Evolutionary conservation across 2,888 invertebrate species (phyloP).

Genomic region (Netelia inedita): DNA sequence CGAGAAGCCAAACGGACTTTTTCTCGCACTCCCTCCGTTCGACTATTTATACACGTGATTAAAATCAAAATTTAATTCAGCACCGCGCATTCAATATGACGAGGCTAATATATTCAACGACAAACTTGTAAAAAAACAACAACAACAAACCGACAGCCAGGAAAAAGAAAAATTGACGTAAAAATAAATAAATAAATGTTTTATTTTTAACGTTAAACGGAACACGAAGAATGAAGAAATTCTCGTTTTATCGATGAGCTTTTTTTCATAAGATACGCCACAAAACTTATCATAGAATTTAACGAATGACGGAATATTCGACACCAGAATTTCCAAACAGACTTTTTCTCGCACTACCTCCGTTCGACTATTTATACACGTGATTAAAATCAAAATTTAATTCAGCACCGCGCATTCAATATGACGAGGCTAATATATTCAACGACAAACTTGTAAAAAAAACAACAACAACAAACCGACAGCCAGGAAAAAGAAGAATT

Average conservation of each 20-base stretch:
- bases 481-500: too few species aligned
- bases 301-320: too few species aligned
- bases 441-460: constrained; percentile 30
- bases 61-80: constrained; percentile 28
- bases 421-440: constrained; percentile 43
- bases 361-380: constrained; percentile 50
- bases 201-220: not conserved
- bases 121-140: constrained; percentile 20
- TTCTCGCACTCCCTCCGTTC: constrained; percentile 44
- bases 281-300: constrained; percentile 12
- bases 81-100: constrained; percentile 27
- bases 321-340: too few species aligned
- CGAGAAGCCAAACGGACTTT: constrained; percentile 72
- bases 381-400: constrained; percentile 18
- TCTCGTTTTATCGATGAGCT: not conserved
- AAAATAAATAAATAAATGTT: not conserved
- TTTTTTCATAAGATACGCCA: constrained; percentile 8
- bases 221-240: not conserved
- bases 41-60: constrained; percentile 45
- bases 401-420: constrained; percentile 35
- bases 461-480: constrained; percentile 21
- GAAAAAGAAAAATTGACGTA: not conserved
- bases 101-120: constrained; percentile 50
- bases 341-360: constrained; percentile 48
- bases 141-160: not conserved